Evolutionary conservation across 2,888 invertebrate genomes (phyloP).

Genomic region (Scaptomyza cyrtandrae): DNA sequence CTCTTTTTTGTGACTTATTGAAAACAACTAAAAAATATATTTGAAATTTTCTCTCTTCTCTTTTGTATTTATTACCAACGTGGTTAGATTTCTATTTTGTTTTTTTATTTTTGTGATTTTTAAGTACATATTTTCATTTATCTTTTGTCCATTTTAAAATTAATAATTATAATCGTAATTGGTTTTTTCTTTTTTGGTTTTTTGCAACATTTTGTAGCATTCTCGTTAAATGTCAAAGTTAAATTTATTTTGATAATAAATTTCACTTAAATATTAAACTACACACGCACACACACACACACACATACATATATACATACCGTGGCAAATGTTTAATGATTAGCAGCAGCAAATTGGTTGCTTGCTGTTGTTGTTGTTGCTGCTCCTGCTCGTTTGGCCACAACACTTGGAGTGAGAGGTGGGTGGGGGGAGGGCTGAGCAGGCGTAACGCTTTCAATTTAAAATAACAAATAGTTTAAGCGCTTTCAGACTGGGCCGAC

Average conservation of each 20-base stretch:
- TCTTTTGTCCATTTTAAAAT: neutral
- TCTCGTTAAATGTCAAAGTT: neutral
- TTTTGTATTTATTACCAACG: too few relatives aligned
- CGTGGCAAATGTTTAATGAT: conserved; percentile 54
- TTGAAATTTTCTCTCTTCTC: too few relatives aligned
- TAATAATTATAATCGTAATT: neutral
- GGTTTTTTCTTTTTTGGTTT: neutral
- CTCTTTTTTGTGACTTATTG: too few relatives aligned
- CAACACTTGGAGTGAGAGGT: neutral
- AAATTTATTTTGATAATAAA: conserved; percentile 53
- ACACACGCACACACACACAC: conserved; percentile 8
- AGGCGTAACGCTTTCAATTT: conserved; percentile 53
- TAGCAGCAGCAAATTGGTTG: conserved; percentile 50
- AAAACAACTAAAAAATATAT: too few relatives aligned
- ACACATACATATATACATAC: conserved; percentile 17
- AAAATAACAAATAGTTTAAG: conserved; percentile 67
- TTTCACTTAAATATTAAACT: conserved; percentile 40
- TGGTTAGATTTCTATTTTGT: too few relatives aligned
- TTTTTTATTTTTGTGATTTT: too few relatives aligned
- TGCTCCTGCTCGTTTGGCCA: conserved; percentile 13
- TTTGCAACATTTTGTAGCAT: neutral
- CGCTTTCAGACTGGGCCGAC: conserved; percentile 57
- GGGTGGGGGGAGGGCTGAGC: neutral
- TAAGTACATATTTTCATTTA: neutral
- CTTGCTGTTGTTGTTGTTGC: neutral